Evolutionary conservation across 2,113 vertebrate species (phyloP), one percentile per base, ranked within the genome.

Genomic region (Himantopus leucocephalus): DNA sequence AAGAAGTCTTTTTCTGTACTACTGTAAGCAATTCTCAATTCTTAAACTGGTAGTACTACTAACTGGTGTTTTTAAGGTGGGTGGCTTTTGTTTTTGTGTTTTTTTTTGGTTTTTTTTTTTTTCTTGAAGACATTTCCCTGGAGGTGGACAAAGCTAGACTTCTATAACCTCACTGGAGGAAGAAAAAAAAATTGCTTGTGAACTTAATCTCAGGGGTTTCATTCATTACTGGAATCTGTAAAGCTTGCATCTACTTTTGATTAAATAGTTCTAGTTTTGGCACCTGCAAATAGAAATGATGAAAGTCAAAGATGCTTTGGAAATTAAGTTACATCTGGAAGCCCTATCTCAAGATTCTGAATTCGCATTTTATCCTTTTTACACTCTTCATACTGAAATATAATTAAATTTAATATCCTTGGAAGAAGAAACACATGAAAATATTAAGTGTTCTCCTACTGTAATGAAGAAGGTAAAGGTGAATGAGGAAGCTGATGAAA

Each of bases 401-500:
- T 50, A 78, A 60, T 88, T 93, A 55, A 73, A 29, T 59, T 62
- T 81, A 55, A 58, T 83, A 70, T 80, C 59, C 10, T 74, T 86
- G 75, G 43, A 84, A 64, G 88, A 95, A 95, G 76, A 89, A 89
- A 47, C 6, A 20, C 29, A 10, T 68, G 53, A 78, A 87, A 92
- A 18, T 35, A 8, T 62, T 37, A 56, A 43, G 9, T 89, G 14
- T 78, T 87, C n/a, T 78, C 18, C 37, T 81, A 2, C 29, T 60
- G 26, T 79, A 75, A 71, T 89, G 80, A 84, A 87, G 74, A 86
- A 72, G 35, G 37, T 91, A 79, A 68, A 89, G 45, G 24, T 68
- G 79, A 81, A 87, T 72, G 58, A 89, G 58, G 53, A 95, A 86
- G 48, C 66, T 95, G 70, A 86, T 66, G 56, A 82, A 79, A 92